These are phyloP conservation scores for Dendrophyllia cribrosa DNA, from an alignment of 64 coral and sea anemone species.

Conservation along the genomic window DNA sequence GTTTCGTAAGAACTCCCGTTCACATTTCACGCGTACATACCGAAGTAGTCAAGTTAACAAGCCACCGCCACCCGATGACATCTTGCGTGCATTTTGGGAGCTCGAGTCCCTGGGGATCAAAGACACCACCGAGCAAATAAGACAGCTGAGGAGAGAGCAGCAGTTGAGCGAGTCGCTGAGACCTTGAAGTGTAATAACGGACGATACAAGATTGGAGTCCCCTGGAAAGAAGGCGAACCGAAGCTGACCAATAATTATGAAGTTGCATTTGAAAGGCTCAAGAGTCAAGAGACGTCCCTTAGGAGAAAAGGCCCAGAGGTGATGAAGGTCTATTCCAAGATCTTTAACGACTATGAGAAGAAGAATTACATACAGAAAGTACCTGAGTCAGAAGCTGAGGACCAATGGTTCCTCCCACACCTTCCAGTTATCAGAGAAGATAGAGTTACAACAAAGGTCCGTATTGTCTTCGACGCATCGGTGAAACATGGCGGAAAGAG, in stretches of 20 bases:
- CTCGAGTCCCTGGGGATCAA: constrained; percentile 60
- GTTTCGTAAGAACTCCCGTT: background rate
- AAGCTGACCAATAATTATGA: constrained; percentile 60
- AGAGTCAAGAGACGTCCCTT: constrained; percentile 13
- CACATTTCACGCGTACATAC: constrained; percentile 41
- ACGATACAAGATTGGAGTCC: constrained; percentile 58
- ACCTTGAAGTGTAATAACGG: background rate
- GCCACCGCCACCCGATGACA: background rate
- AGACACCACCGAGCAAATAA: constrained; percentile 9
- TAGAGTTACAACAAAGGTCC: constrained; percentile 51
- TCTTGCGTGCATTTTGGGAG: constrained; percentile 25
- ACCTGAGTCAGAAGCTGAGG: background rate
- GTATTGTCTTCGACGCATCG: constrained; percentile 45
- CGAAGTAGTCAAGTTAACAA: constrained; percentile 12
- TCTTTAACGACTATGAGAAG: constrained; percentile 35
- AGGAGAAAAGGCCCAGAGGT: constrained; percentile 17
- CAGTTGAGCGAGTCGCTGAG: background rate
- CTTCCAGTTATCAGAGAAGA: constrained; percentile 30
- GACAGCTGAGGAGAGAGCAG: constrained; percentile 19
- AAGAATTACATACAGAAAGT: constrained; percentile 8
- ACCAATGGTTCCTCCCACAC: constrained; percentile 23
- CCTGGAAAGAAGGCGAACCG: constrained; percentile 56
- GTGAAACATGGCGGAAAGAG: constrained; percentile 61
- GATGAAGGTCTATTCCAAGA: constrained; percentile 49
- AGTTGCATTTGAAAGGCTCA: constrained; percentile 8